These are phyloP conservation scores for Rhagonycha fulva DNA, from an alignment of 2,888 invertebrate genomes.

Conservation along the genomic window DNA sequence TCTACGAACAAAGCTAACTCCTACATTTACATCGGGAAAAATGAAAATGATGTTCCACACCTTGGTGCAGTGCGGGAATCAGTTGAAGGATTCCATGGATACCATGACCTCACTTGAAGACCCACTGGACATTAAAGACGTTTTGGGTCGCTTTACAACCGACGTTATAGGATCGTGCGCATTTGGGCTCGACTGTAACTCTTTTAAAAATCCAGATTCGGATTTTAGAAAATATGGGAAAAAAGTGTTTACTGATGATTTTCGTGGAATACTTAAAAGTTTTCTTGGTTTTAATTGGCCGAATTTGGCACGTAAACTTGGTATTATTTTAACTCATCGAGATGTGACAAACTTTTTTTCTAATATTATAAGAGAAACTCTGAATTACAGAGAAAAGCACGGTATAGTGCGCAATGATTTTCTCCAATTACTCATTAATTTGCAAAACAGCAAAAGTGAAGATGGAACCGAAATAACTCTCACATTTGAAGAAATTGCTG, in stretches of 20 bases:
- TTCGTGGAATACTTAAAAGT: background rate
- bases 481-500: background rate
- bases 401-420: constrained; percentile 58
- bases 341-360: background rate
- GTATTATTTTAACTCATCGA: background rate
- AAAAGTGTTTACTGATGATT: background rate
- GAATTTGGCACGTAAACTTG: background rate
- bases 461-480: background rate
- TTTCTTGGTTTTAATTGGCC: background rate
- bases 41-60: background rate
- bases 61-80: background rate
- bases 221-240: background rate
- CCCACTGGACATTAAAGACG: background rate
- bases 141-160: background rate
- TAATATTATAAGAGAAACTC: constrained; percentile 50
- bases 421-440: constrained; percentile 54
- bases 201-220: constrained; percentile 1
- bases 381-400: constrained; percentile 52
- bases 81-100: background rate
- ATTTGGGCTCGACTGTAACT: background rate
- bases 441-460: constrained; percentile 30
- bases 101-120: background rate
- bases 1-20: background rate
- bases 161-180: background rate
- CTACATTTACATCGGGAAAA: background rate